Evolutionary conservation across 1,140 invertebrate species (phyloP).

Genomic region (Octopus sinensis): DNA sequence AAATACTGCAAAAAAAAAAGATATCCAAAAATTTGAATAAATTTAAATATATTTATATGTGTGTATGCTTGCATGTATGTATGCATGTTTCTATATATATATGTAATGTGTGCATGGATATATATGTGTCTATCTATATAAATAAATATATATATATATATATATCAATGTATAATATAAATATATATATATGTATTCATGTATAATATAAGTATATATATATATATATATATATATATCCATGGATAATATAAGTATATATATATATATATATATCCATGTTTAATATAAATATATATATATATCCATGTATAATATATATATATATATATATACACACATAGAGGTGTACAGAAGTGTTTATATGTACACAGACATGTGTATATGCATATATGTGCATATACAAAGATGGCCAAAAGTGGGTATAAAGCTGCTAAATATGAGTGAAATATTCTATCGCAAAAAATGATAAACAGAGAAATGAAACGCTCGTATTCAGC

Average conservation of each 20-base stretch:
- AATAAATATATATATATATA: too few species aligned
- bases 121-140: neutral
- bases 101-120: neutral
- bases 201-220: too few species aligned
- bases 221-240: too few species aligned
- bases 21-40: neutral
- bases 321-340: neutral
- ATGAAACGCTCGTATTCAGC: neutral
- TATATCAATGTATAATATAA: too few species aligned
- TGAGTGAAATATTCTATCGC: neutral
- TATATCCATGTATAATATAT: too few species aligned
- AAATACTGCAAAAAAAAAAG: too few species aligned
- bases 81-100: neutral
- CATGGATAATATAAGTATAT: too few species aligned
- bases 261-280: too few species aligned
- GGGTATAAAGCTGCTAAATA: neutral
- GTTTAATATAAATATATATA: too few species aligned
- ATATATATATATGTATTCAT: too few species aligned
- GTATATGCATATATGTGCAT: neutral
- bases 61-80: neutral
- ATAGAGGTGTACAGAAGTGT: neutral
- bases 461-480: neutral
- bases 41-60: neutral
- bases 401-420: neutral
- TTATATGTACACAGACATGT: neutral